Evolutionary conservation across 2,888 invertebrate genomes (phyloP).

Genomic region (Pterostichus madidus): DNA sequence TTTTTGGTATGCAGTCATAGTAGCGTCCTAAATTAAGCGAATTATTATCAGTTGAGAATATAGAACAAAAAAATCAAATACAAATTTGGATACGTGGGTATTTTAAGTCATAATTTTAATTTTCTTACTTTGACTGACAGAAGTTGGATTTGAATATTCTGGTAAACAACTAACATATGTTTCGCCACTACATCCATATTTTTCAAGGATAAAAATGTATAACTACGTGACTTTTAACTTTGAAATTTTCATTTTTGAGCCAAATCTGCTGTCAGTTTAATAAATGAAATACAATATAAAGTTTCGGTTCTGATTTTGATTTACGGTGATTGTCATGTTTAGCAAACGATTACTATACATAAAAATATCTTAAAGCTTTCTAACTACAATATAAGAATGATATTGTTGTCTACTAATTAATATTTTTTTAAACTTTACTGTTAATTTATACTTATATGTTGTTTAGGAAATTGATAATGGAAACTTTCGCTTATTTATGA

Average conservation of each 20-base stretch:
- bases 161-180: slow-evolving; percentile 65
- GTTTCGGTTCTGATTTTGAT: slow-evolving; percentile 54
- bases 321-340: slow-evolving; percentile 41
- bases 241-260: slow-evolving; percentile 46
- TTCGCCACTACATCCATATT: slow-evolving; percentile 35
- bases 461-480: slow-evolving; percentile 22
- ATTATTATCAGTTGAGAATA: slow-evolving; percentile 1
- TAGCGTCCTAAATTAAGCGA: slow-evolving; percentile 14
- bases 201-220: slow-evolving; percentile 62
- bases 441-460: background rate
- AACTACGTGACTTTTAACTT: slow-evolving; percentile 54
- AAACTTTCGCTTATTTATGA: slow-evolving; percentile 39
- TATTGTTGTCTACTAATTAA: slow-evolving; percentile 6
- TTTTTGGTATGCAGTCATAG: slow-evolving; percentile 12
- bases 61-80: background rate
- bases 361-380: slow-evolving; percentile 45
- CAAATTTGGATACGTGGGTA: background rate
- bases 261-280: slow-evolving; percentile 51
- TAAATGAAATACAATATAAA: slow-evolving; percentile 48
- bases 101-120: slow-evolving; percentile 10
- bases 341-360: slow-evolving; percentile 44
- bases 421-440: background rate
- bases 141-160: slow-evolving; percentile 60
- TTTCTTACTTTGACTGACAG: slow-evolving; percentile 43
- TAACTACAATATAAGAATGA: background rate